Base-by-base conservation (phyloP, 2,888 invertebrate species). In the Callinectes sapidus region DNA sequence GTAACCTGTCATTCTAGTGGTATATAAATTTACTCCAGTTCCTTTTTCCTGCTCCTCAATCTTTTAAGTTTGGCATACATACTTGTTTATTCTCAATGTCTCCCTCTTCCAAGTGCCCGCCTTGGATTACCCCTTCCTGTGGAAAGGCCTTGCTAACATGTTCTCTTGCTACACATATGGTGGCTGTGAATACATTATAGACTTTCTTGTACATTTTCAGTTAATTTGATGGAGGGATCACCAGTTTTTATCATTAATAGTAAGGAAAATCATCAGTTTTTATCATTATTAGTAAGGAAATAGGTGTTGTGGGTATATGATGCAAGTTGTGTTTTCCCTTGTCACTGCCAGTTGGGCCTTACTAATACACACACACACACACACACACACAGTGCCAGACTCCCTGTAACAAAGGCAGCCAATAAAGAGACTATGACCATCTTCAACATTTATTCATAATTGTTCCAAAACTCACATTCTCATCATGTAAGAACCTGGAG, bases 401-500 rank as follows among this genome's bases (percentile, higher is more conserved):
- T 61, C 23, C 23, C 18, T 61, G 61, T 23, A 61, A 71, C 3
- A 71, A 71, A 71, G 28, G 28, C 28, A 71, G 71, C 13, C 13
- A 71, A 71, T 71, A n/a, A 71, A 71, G 13, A 71, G n/a, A 14
- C 35, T 14, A 35, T 81, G 32, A 90, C 88, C 90, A 92, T 92
- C 90, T 88, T 92, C 92, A 92, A 92, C 92, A 92, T 92, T 92
- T 92, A 92, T 92, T 92, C 92, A 90, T 90, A 92, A 92, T 92
- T 92, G 92, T 90, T 92, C 92, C 92, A 92, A 92, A 91, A 90
- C 92, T 87, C 90, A 90, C 87, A 87, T 77, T 85, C 54, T 61
- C 87, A 90, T 86, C 89, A 90, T 90, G 90, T 90, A 86, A 55
- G 86, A 66, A 66, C 42, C 86, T 66, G 71, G 81, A 28, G 89